Percentiles rank a stretch among this genome's conserved stretches.
These are phyloP conservation scores for Syngnathus rostellatus DNA, from an alignment of 2,797 vertebrate species.

Conservation along the genomic window DNA sequence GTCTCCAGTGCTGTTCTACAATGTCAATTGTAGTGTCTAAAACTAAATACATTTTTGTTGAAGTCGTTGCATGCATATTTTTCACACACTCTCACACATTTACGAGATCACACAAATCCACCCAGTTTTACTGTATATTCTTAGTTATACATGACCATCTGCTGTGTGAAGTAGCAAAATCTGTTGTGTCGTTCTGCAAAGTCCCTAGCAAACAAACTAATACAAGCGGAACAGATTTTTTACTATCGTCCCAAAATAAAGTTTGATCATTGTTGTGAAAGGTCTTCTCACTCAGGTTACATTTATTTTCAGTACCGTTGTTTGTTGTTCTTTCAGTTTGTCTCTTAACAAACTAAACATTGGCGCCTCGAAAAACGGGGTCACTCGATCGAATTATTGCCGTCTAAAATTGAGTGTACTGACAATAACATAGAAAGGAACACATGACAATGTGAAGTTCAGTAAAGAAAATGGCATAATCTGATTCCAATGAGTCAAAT, in stretches of 20 bases:
- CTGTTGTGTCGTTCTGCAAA: background rate
- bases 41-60: background rate
- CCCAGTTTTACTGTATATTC: background rate
- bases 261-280: background rate
- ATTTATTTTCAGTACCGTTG: background rate
- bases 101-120: background rate
- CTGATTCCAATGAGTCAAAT: slow-evolving; percentile 56
- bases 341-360: background rate
- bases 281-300: background rate
- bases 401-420: slow-evolving; percentile 10
- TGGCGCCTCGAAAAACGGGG: slow-evolving; percentile 8
- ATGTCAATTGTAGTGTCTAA: no score
- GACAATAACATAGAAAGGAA: slow-evolving; percentile 9
- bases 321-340: background rate
- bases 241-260: background rate
- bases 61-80: background rate
- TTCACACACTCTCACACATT: background rate
- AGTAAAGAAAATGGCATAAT: background rate
- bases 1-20: no score
- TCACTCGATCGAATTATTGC: slow-evolving; percentile 33
- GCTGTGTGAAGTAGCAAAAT: background rate
- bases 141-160: slow-evolving; percentile 4
- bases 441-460: background rate
- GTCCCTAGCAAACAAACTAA: background rate
- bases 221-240: background rate